Base-by-base conservation (phyloP, 2,113 vertebrate genomes). In the Oncorhynchus nerka region DNA sequence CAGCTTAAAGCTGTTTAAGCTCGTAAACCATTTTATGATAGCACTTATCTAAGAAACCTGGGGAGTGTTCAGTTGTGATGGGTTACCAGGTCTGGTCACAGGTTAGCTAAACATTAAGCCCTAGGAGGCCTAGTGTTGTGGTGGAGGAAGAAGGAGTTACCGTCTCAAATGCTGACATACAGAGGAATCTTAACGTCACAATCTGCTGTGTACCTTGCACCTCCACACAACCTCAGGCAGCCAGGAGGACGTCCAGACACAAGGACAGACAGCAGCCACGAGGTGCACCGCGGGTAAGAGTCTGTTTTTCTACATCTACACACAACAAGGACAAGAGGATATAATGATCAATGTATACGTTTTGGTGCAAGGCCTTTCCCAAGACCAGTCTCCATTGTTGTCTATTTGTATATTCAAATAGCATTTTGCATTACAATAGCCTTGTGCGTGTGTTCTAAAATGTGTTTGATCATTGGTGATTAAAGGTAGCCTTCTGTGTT, bases 141-240 rank as follows among this genome's bases (percentile, higher is more conserved):
- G 5, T 62, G 59, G 16, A 68, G 16, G 30, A 32, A 7, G 16
- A 68, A 5, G 7, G 67, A 34, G 26, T 34, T 16, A 68, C 30
- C 30, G 30, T 30, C 32, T 34, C 30, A 19, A 34, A 19, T 20
- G 67, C 16, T 34, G 30, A 68, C 32, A 20, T 55, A 55, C 67
- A 8, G 20, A 49, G 22, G n/a, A 49, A 34, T 45, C 68, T 49
- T 11, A 48, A n/a, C 12, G n/a, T 16, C 45, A 9, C 68, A 19
- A 13, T 45, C 68, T 22, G 28, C 68, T 70, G 68, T 70, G 68
- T 19, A 70, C 68, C 34, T 70, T 70, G 68, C 45, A 22, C 68
- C 68, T 70, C 19, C 34, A 45, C 11, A 9, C 9, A 22, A 20
- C n/a, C 9, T 5, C n/a, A 2, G 39, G 3, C n/a, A 26, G 9